Conservation (phyloP, 2,113 vertebrate genomes). For the Deroptyus accipitrinus region DNA sequence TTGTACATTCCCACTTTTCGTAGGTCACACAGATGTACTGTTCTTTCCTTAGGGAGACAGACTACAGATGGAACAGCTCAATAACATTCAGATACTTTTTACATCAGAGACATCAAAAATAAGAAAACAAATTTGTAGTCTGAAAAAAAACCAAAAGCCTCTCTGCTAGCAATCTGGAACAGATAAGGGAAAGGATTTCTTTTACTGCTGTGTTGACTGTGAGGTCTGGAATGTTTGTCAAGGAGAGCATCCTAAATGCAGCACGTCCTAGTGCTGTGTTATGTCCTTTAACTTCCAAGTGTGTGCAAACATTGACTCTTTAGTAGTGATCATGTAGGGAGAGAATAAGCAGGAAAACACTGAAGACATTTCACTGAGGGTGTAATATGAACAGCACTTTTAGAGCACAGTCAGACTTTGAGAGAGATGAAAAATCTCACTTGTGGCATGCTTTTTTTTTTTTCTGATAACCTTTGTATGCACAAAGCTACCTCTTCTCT, state of each 20-base stretch:
- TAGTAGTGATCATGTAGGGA: neutral
- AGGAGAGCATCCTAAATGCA: neutral
- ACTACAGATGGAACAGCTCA: neutral
- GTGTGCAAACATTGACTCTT: neutral
- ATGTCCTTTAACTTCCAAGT: neutral
- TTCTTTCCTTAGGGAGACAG: neutral
- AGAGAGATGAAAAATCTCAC: neutral
- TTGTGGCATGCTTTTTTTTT: neutral
- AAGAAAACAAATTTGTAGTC: neutral
- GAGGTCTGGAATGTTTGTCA: neutral
- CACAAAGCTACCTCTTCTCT: neutral
- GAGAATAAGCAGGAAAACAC: neutral
- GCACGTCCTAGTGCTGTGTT: accelerated
- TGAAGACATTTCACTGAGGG: neutral
- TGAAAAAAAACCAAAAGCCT: neutral
- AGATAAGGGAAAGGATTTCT: neutral
- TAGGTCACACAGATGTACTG: neutral
- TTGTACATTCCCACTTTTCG: neutral
- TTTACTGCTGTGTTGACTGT: accelerated
- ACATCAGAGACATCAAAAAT: neutral
- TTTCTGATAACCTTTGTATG: neutral
- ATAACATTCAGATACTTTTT: neutral
- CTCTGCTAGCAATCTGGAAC: neutral
- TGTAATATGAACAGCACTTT: accelerated
- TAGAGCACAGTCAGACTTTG: neutral